Conservation (phyloP, 2,797 vertebrate species). For the Sebastes reedi region DNA sequence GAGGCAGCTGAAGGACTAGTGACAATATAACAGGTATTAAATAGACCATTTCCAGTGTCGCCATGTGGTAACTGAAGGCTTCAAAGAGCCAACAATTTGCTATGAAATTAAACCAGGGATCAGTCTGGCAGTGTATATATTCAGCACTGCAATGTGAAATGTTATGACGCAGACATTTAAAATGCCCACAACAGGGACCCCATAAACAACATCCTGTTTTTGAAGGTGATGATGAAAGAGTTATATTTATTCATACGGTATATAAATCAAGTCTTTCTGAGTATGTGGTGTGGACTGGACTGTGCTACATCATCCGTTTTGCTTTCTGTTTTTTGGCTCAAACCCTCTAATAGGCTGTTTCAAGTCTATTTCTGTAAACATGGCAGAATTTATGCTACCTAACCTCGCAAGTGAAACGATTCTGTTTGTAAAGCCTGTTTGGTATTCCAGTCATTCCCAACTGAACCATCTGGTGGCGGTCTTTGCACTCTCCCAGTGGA, state of each 20-base stretch:
- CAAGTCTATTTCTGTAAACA: conserved; percentile 65
- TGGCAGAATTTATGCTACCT: conserved; percentile 51
- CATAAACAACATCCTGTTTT: conserved; percentile 32
- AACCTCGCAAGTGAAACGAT: conserved; percentile 49
- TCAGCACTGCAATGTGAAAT: conserved; percentile 42
- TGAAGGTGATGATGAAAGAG: conserved; percentile 37
- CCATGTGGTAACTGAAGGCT: conserved; percentile 66
- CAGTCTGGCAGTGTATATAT: conserved; percentile 42
- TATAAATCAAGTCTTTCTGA: conserved; percentile 42
- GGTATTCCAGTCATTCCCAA: conserved; percentile 66
- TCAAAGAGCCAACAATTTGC: conserved; percentile 73
- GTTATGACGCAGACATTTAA: conserved; percentile 53
- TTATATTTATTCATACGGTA: conserved; percentile 17
- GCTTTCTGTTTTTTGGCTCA: conserved; percentile 25
- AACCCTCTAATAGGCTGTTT: conserved; percentile 58
- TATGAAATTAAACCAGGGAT: conserved; percentile 70
- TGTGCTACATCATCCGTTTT: conserved; percentile 39
- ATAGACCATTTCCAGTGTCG: conserved; percentile 67
- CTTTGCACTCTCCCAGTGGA: conserved; percentile 63
- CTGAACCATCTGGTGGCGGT: conserved; percentile 77
- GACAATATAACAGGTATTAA: conserved; percentile 76
- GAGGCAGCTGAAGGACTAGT: conserved; percentile 59
- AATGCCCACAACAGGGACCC: conserved; percentile 38
- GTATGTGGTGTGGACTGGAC: conserved; percentile 14
- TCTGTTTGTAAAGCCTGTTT: conserved; percentile 61